Base-by-base conservation (phyloP, 2,113 vertebrate species). In the Pygoscelis antarcticus region DNA sequence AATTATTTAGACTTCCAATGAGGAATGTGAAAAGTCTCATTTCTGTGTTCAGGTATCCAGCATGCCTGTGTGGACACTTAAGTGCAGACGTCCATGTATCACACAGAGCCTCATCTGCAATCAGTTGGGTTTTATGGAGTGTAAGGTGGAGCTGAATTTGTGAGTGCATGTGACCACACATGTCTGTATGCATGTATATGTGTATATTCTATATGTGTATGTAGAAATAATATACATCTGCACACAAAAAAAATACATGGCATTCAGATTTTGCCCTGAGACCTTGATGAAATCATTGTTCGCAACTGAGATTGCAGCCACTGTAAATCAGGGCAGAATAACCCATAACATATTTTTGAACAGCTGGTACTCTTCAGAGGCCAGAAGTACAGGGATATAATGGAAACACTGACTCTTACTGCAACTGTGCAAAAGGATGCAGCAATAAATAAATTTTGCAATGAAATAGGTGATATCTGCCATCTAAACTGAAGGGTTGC, bases 381-480 rank as follows among this genome's bases (percentile, higher is more conserved):
- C 62, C 46, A 58, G 40, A 76, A 89, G 29, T 58, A 38, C 38
- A 32, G 46, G 29, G 32, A 5, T 54, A 6, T 32, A 46, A 65
- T 90, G 88, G 81, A 89, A 95, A 51, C 32, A 30, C 40, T 80
- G 83, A 72, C 52, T 76, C 30, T 77, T 93, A 69, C 25, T 54
- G 75, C 81, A 93, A 38, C 78, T 74, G 54, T 91, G 89, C 46
- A 66, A 94, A 93, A 92, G 83, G 62, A 89, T 58, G 64, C 64
- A 55, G 83, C 57, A 82, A 69, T 57, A 93, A 93, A 38, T 54
- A 71, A 11, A 49, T 95, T 94, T 90, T 0, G 0, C 83, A 94
- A 80, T 60, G 57, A 17, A 94, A 40, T 81, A 85, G 95, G 89
- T 96, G 91, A 27, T 89, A 72, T 82, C 71, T 95, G 85, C 89